Evolutionary conservation across 1,140 invertebrate species (phyloP).

Genomic region (Alviniconcha marisindica): DNA sequence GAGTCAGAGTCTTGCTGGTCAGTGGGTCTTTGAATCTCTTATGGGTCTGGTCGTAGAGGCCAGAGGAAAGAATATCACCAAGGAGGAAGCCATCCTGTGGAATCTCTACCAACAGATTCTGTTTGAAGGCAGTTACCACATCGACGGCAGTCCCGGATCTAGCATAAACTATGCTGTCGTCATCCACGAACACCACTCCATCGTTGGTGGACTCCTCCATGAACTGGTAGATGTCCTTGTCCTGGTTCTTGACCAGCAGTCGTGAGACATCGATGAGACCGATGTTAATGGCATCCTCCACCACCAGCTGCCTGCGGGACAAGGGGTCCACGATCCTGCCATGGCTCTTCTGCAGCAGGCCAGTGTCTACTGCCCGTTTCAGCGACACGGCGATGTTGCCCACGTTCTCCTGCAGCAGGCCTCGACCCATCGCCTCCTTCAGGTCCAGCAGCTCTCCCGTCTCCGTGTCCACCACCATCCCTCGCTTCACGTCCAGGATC

Average conservation of each 20-base stretch:
- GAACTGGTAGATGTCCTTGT: slow-evolving; percentile 84
- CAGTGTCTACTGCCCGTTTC: slow-evolving; percentile 60
- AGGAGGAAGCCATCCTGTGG: slow-evolving; percentile 83
- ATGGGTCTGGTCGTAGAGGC: slow-evolving; percentile 71
- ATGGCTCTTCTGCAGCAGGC: slow-evolving; percentile 71
- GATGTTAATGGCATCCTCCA: slow-evolving; percentile 85
- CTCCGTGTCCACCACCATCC: slow-evolving; percentile 83
- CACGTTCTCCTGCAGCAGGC: slow-evolving; percentile 78
- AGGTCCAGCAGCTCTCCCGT: slow-evolving; percentile 82
- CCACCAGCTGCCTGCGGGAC: slow-evolving; percentile 80
- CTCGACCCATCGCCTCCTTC: slow-evolving; percentile 77
- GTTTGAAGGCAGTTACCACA: slow-evolving; percentile 68
- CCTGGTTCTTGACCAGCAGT: slow-evolving; percentile 85
- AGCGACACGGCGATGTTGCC: slow-evolving; percentile 53
- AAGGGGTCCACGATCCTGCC: slow-evolving; percentile 88
- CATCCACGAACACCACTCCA: slow-evolving; percentile 80
- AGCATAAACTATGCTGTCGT: slow-evolving; percentile 57
- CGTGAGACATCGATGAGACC: slow-evolving; percentile 89
- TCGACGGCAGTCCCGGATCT: slow-evolving; percentile 53
- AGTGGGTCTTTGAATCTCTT: slow-evolving; percentile 61
- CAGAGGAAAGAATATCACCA: slow-evolving; percentile 87
- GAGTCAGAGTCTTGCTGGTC: slow-evolving; percentile 50
- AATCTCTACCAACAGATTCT: slow-evolving; percentile 84
- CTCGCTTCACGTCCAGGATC: slow-evolving; percentile 87
- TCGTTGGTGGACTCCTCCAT: slow-evolving; percentile 86